Conservation (phyloP, 2,797 vertebrate species). For the Coregonus suidteri region DNA sequence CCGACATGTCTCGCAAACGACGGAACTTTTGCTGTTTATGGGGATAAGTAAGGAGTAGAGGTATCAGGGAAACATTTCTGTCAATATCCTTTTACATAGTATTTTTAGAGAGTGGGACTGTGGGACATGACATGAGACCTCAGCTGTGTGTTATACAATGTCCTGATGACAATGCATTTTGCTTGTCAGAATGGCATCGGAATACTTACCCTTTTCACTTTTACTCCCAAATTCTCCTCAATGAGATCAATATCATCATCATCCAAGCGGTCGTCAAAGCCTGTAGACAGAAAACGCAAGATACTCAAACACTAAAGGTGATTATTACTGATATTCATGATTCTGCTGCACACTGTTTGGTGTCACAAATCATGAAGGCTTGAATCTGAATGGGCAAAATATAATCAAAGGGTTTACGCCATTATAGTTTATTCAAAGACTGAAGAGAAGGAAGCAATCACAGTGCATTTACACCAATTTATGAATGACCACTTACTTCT, state of each 20-base stretch:
- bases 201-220: slow-evolving; percentile 82
- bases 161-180: background rate
- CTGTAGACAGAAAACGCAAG: slow-evolving; percentile 50
- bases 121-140: background rate
- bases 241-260: slow-evolving; percentile 91
- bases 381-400: background rate
- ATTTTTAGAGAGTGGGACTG: too few relatives aligned
- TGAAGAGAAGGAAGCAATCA: background rate
- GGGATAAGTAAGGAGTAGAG: background rate
- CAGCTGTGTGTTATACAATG: background rate
- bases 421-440: background rate
- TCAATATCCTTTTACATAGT: too few relatives aligned
- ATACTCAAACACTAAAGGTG: background rate
- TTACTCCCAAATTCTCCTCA: slow-evolving; percentile 90
- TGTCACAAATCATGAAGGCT: background rate
- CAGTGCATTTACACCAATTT: background rate
- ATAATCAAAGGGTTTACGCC: background rate
- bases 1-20: slow-evolving; percentile 83
- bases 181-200: background rate
- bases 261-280: slow-evolving; percentile 85
- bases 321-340: background rate
- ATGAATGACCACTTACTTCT: slow-evolving; percentile 72
- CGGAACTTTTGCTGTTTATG: slow-evolving; percentile 80
- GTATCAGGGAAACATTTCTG: background rate
- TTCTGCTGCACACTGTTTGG: background rate